Base-by-base conservation (phyloP, 2,888 invertebrate species). In the Parelbella ahira region DNA sequence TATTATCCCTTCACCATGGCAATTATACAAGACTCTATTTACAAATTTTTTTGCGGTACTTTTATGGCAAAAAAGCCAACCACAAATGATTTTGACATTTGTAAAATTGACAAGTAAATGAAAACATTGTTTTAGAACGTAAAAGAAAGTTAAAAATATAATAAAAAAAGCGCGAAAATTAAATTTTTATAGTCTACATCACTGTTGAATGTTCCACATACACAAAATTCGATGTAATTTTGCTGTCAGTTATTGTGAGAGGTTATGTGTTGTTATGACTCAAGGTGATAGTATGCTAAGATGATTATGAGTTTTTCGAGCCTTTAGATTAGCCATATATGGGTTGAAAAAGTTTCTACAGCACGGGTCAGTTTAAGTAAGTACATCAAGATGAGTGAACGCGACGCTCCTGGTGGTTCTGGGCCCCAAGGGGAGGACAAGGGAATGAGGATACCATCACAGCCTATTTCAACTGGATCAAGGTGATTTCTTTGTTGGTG, bases 61-160 rank as follows among this genome's bases (percentile, higher is more conserved):
- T n/a, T n/a, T n/a, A n/a, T n/a, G n/a, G n/a, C n/a, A n/a, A n/a
- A n/a, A n/a, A n/a, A n/a, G n/a, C n/a, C n/a, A n/a, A n/a, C n/a
- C n/a, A n/a, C n/a, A n/a, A n/a, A n/a, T n/a, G n/a, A n/a, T n/a
- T n/a, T n/a, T n/a, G n/a, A n/a, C n/a, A n/a, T n/a, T n/a, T n/a
- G n/a, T n/a, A n/a, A 84, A 84, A 84, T 84, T 84, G 81, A 80
- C 83, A 82, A 84, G 83, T 83, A 48, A 60, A 66, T 47, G 54
- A 65, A 71, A 76, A 75, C 69, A 76, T 61, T 60, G 63, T 56
- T 50, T 24, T 45, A 3, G 7, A 1, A 33, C 1, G 2, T 5
- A 20, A 13, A 5, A 12, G 8, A 41, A 41, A 6, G 1, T 0
- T 20, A 12, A 39, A 37, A 25, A 32, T 4, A 2, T 33, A 7